A percentile compares a stretch with the other conserved stretches of the same genome.
Conservation (phyloP, 2,797 vertebrate genomes). For the Paramormyrops hopkinsi region DNA sequence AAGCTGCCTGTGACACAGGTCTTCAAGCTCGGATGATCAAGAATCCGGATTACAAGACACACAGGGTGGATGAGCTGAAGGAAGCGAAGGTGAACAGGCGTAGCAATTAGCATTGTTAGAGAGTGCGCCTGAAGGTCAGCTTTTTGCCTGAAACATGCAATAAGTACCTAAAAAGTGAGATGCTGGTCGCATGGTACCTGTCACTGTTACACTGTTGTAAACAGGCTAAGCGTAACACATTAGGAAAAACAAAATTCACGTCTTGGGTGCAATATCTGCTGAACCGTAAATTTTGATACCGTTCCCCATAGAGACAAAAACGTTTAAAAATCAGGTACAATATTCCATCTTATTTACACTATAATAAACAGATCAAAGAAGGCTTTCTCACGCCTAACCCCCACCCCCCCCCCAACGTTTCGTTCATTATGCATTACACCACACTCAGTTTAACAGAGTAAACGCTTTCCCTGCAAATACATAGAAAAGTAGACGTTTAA, state of each 20-base stretch:
- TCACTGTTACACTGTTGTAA: not conserved
- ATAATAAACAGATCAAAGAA: not conserved
- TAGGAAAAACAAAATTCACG: not conserved
- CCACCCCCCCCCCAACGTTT: not conserved
- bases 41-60: slow-evolving; percentile 1
- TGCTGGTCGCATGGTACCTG: not conserved
- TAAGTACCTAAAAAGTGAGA: not conserved
- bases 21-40: slow-evolving; percentile 4
- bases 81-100: not conserved
- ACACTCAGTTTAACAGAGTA: not conserved
- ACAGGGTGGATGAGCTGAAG: not conserved
- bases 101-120: not conserved
- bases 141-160: not conserved
- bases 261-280: not conserved
- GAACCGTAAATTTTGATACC: not conserved
- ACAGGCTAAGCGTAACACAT: not conserved
- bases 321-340: not conserved
- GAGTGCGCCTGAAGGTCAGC: not conserved
- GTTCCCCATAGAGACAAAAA: not conserved
- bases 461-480: not conserved
- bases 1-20: not conserved
- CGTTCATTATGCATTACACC: not conserved
- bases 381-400: not conserved
- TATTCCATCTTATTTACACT: not conserved
- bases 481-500: not conserved